phyloP scores from a whole-genome alignment of 2,113 vertebrate genomes.

The Pseudorasbora parva region DNA sequence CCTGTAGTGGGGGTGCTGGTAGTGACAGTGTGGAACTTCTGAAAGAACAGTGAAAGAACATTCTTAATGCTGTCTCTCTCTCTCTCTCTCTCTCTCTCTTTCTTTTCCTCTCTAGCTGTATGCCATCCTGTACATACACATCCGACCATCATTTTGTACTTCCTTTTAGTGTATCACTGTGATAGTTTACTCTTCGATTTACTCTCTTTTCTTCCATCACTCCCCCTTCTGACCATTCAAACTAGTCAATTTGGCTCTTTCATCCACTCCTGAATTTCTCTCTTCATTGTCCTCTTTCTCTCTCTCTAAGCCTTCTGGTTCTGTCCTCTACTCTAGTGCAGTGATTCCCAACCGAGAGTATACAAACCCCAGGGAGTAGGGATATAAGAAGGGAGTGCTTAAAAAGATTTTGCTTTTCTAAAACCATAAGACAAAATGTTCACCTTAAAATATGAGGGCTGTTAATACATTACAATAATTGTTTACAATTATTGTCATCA shows the following conservation, averaged over 20 bases:
- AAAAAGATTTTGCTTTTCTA: background rate
- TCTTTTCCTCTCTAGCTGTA: conserved; percentile 51
- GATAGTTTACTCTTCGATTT: conserved; percentile 20
- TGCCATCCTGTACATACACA: conserved; percentile 44
- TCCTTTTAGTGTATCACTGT: background rate
- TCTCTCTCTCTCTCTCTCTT: conserved; percentile 44
- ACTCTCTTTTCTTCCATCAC: conserved; percentile 22
- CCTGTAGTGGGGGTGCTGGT: conserved; percentile 79
- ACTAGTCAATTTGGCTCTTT: conserved; percentile 8
- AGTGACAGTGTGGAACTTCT: conserved; percentile 80
- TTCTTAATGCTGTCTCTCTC: conserved; percentile 41
- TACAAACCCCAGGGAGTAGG: background rate
- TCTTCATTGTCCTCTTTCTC: conserved; percentile 16
- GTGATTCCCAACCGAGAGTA: conserved; percentile 10
- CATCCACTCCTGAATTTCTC: background rate
- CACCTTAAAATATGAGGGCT: background rate
- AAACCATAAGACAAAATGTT: background rate
- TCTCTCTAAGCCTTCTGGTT: conserved; percentile 1
- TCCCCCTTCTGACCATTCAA: background rate
- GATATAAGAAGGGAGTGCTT: background rate
- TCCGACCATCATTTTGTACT: conserved; percentile 1
- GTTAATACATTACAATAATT: background rate
- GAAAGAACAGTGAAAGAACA: conserved; percentile 81
- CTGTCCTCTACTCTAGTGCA: conserved; percentile 27
- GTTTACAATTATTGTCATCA: background rate